Base-by-base conservation (phyloP, 92 coral and sea anemone species). In the Montipora capitata region DNA sequence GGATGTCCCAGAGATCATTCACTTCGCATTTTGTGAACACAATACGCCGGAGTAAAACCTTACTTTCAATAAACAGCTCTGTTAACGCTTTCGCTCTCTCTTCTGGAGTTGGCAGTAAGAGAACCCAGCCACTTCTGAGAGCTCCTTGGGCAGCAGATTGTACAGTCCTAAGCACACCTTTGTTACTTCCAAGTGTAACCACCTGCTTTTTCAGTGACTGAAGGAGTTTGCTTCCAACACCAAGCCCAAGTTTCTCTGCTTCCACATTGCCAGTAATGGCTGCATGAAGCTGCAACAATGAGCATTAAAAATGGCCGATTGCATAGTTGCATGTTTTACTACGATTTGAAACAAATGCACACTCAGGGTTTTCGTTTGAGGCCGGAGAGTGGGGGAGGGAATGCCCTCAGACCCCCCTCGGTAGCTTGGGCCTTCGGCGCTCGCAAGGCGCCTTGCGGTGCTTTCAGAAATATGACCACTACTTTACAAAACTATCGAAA, bases 141-240 rank as follows among this genome's bases (percentile, higher is more conserved):
- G 99, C 98, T 2, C 98, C 99, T 76, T 97, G 98, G 5, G 99
- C 99, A 68, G 99, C 98, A 40, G 89, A 78, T 80, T 97, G 98
- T 63, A 97, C 97, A 14, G 99, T 97, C 93, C 85, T 94, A 15
- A 97, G 86, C n/a, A 97, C 99, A 10, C 99, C 99, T 84, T 97
- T 97, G 73, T 92, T 94, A 76, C 98, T 94, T 68, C 98, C 99
- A 10, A 97, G 87, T 42, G 98, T 94, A 40, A 97, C 99, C 52
- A 97, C 98, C 76, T 97, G 99, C 76, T 97, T 98, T 71, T 96
- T 96, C 68, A 97, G 85, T 2, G 99, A 97, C 96, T 97, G 99
- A 4, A 97, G 91, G 44, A 97, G 91, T 75, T 97, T 97, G 83
- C 98, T 97, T 58, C 99, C 99, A 51, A 94, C 98, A 14, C 99